Conservation (phyloP, 2,797 vertebrate genomes). For the Chaunax sp. region DNA sequence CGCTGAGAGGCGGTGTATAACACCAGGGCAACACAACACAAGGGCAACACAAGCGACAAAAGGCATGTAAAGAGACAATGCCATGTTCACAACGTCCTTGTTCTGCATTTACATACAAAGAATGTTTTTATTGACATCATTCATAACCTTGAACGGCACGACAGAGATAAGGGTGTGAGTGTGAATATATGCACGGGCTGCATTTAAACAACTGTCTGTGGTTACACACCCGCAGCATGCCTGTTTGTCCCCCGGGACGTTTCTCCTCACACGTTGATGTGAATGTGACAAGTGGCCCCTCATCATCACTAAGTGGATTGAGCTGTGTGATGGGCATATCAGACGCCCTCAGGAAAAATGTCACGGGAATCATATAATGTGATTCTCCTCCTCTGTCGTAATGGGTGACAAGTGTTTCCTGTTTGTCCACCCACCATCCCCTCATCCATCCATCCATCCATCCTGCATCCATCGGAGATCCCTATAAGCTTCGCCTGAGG, state of each 20-base stretch:
- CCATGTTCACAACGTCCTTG: slow-evolving; percentile 4
- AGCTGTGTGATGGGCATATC: slow-evolving; percentile 52
- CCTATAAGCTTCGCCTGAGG: slow-evolving; percentile 50
- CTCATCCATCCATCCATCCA: slow-evolving; percentile 10
- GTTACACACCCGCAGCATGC: not conserved
- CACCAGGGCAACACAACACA: slow-evolving; percentile 44
- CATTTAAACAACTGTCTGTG: slow-evolving; percentile 25
- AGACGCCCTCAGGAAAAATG: slow-evolving; percentile 43
- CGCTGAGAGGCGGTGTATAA: slow-evolving; percentile 51
- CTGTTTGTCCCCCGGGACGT: slow-evolving; percentile 20
- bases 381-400: slow-evolving; percentile 55
- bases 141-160: slow-evolving; percentile 42
- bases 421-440: slow-evolving; percentile 54
- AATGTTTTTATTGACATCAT: slow-evolving; percentile 2
- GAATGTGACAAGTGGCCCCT: slow-evolving; percentile 49
- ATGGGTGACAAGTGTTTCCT: slow-evolving; percentile 65
- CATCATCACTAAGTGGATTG: slow-evolving; percentile 62
- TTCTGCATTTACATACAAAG: slow-evolving; percentile 3
- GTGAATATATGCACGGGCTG: slow-evolving; percentile 6
- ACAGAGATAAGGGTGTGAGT: not conserved
- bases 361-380: slow-evolving; percentile 53
- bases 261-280: slow-evolving; percentile 18
- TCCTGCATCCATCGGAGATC: slow-evolving; percentile 38
- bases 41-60: slow-evolving; percentile 20
- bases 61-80: slow-evolving; percentile 4